phyloP scores from a whole-genome alignment of 1,140 invertebrate genomes.

The Monochamus saltuarius region DNA sequence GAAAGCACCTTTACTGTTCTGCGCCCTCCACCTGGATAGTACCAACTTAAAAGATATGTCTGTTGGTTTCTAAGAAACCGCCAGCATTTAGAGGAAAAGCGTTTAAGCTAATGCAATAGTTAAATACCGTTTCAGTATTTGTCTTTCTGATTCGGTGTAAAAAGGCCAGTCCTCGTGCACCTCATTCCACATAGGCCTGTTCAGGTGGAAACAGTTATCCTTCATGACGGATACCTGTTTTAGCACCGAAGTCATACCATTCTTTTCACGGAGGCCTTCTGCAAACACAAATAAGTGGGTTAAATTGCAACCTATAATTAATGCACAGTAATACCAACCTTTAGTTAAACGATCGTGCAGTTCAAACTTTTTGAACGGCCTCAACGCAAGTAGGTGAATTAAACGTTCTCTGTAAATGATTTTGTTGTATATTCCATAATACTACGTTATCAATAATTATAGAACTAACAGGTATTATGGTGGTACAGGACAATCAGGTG shows the following conservation, averaged over 20 bases:
- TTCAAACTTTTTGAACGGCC: slow-evolving; percentile 91
- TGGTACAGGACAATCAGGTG: too few relatives aligned
- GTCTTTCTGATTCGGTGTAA: slow-evolving; percentile 84
- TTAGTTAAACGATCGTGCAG: slow-evolving; percentile 74
- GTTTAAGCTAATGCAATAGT: background rate
- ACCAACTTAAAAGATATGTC: too few relatives aligned
- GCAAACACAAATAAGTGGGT: slow-evolving; percentile 17
- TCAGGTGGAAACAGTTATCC: slow-evolving; percentile 86
- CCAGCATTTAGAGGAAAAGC: background rate
- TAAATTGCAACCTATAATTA: background rate
- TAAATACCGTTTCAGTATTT: slow-evolving; percentile 75
- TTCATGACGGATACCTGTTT: slow-evolving; percentile 76
- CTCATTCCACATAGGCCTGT: slow-evolving; percentile 85
- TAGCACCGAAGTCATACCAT: slow-evolving; percentile 69
- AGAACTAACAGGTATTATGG: too few relatives aligned
- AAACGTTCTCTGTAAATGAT: slow-evolving; percentile 74
- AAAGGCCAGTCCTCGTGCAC: slow-evolving; percentile 93
- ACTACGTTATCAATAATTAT: too few relatives aligned
- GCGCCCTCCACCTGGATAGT: too few relatives aligned
- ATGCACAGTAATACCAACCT: slow-evolving; percentile 58
- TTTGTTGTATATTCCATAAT: slow-evolving; percentile 16
- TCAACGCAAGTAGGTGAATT: slow-evolving; percentile 88
- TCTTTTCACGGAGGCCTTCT: slow-evolving; percentile 87
- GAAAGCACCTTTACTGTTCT: too few relatives aligned
- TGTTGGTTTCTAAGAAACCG: too few relatives aligned